Evolutionary conservation across 2,113 vertebrate species (phyloP).

Genomic region (Pedionomus torquatus): DNA sequence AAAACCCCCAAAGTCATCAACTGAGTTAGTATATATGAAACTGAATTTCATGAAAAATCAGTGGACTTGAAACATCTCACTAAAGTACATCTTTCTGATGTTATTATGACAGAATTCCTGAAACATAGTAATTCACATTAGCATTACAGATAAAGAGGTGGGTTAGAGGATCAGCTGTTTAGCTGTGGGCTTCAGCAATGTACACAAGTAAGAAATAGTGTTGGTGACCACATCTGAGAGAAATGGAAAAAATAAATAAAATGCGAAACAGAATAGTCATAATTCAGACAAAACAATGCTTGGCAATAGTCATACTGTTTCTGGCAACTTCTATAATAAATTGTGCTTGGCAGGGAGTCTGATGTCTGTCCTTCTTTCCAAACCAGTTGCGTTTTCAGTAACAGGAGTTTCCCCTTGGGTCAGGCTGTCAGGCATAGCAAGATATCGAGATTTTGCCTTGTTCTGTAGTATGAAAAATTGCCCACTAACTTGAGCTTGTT

Average conservation of each 20-base stretch:
- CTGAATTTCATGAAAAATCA: not conserved
- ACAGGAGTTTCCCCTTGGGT: not conserved
- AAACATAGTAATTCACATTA: not conserved
- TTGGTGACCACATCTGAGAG: not conserved
- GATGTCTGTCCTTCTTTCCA: not conserved
- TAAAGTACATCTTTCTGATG: not conserved
- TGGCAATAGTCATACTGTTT: not conserved
- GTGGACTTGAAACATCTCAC: not conserved
- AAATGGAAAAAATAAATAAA: not conserved
- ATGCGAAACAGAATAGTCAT: not conserved
- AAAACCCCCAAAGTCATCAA: not conserved
- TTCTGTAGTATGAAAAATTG: not conserved
- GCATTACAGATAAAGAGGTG: not conserved
- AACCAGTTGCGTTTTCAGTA: not conserved
- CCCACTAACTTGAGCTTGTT: not conserved
- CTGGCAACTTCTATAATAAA: not conserved
- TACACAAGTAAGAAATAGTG: not conserved
- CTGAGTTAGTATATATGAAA: not conserved
- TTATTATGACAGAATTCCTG: not conserved
- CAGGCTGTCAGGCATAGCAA: not conserved
- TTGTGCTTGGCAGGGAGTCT: not conserved
- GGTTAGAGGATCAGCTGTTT: not conserved
- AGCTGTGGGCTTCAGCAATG: not conserved
- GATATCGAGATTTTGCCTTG: not conserved
- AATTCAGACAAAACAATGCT: not conserved